Base-by-base conservation (phyloP, 2,113 vertebrate species). In the Megaleporinus macrocephalus region DNA sequence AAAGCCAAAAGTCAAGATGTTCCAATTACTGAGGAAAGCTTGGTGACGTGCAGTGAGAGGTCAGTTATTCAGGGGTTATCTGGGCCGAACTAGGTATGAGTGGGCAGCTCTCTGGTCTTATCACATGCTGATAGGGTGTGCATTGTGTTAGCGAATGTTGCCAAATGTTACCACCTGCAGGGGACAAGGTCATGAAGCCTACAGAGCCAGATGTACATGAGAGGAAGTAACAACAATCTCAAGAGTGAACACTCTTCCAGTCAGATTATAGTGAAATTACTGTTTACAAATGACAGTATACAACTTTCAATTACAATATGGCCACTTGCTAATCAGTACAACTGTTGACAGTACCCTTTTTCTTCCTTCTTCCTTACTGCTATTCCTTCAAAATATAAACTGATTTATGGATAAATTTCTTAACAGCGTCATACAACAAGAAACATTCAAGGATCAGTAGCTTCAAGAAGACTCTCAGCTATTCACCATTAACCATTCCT, bases 111-210 rank as follows among this genome's bases (percentile, higher is more conserved):
- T 80, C 20, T 6, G 26, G 49, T 62, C 74, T 81, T 78, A 83
- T 88, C 82, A 12, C 74, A 36, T 36, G 61, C 41, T 24, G 71
- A 83, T 82, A 84, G 59, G 26, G 30, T 49, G 62, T 53, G 27
- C 70, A 73, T 73, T 83, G 80, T 79, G 61, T 83, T 83, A 71
- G 76, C 53, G 5, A 73, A 15, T 3, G 33, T 81, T 79, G 76
- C 59, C 73, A 68, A 81, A 86, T 57, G 70, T 55, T 80, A 75
- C 55, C 9, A 76, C 51, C 66, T 68, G 59, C 29, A 16, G 15
- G 74, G 29, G 29, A 57, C 76, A 81, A 82, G 75, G 85, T 78
- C 81, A 79, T 47, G 24, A 30, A 79, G 33, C n/a, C 29, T 27
- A 16, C 5, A 49, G 13, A 69, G 57, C 26, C 18, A 76, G 14